Conservation (phyloP, 2,888 invertebrate genomes). For the Mechanitis mazaeus region DNA sequence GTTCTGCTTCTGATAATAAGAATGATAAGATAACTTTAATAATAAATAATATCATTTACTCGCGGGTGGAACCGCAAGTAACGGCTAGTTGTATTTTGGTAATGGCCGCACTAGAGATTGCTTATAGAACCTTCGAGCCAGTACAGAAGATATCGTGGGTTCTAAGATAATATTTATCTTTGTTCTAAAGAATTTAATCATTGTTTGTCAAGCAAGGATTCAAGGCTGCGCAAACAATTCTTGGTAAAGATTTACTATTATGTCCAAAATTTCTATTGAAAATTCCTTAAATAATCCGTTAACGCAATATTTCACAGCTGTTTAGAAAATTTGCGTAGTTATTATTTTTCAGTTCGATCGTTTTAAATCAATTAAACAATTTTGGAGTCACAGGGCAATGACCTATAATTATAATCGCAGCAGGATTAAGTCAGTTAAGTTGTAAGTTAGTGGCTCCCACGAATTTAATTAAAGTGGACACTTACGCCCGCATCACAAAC, state of each 20-base stretch:
- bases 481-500: conserved; percentile 32
- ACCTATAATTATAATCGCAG: conserved; percentile 33
- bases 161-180: not conserved
- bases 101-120: too few species aligned
- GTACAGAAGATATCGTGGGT: too few species aligned
- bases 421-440: conserved; percentile 30
- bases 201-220: not conserved
- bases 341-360: not conserved
- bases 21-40: too few species aligned
- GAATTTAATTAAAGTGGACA: conserved; percentile 37
- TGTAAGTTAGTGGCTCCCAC: conserved; percentile 30
- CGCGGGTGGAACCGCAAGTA: too few species aligned
- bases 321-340: not conserved
- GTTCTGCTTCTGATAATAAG: too few species aligned
- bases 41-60: too few species aligned
- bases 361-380: not conserved
- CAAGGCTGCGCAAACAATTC: not conserved
- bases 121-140: too few species aligned
- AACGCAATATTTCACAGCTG: not conserved
- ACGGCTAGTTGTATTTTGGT: too few species aligned
- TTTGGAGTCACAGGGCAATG: conserved; percentile 25
- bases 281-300: not conserved
- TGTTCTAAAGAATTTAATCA: conserved; percentile 5
- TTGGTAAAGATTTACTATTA: not conserved
- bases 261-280: not conserved